phyloP scores from a whole-genome alignment of 1,140 invertebrate species.

The Nasonia vitripennis region DNA sequence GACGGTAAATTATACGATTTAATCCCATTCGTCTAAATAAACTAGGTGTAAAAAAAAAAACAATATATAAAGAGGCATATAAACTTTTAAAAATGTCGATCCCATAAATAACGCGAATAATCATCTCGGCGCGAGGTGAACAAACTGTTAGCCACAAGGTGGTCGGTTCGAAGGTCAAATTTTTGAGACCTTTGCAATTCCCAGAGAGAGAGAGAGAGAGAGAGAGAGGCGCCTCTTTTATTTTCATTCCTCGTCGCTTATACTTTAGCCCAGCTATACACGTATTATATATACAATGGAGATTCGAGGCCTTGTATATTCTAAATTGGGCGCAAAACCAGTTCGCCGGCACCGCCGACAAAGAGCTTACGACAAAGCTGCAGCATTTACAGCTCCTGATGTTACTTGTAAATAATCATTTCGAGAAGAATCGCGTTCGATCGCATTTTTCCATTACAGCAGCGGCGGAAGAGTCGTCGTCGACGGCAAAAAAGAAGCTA shows the following conservation, averaged over 20 bases:
- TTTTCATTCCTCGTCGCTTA: slow-evolving; percentile 40
- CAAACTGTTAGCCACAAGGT: slow-evolving; percentile 8
- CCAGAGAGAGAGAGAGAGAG: slow-evolving; percentile 22
- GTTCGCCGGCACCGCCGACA: not conserved
- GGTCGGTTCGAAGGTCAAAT: slow-evolving; percentile 37
- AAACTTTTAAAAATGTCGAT: too few relatives aligned
- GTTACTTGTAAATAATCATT: not conserved
- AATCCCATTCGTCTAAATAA: too few relatives aligned
- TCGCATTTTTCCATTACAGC: not conserved
- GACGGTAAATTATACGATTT: too few relatives aligned
- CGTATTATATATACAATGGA: slow-evolving; percentile 6
- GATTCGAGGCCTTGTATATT: not conserved
- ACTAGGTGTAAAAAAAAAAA: not conserved
- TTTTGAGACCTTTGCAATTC: slow-evolving; percentile 15
- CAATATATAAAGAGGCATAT: too few relatives aligned
- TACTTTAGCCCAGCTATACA: not conserved
- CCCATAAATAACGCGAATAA: not conserved
- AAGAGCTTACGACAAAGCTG: not conserved
- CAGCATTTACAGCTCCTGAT: not conserved
- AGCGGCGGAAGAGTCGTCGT: not conserved
- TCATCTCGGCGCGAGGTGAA: slow-evolving; percentile 9
- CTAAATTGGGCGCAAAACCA: slow-evolving; percentile 36
- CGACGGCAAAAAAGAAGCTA: not conserved
- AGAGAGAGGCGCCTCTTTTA: slow-evolving; percentile 31
- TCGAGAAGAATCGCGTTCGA: not conserved